These are phyloP conservation scores for Ciconia nigra DNA, from an alignment of 2,797 vertebrate genomes.

Conservation along the genomic window DNA sequence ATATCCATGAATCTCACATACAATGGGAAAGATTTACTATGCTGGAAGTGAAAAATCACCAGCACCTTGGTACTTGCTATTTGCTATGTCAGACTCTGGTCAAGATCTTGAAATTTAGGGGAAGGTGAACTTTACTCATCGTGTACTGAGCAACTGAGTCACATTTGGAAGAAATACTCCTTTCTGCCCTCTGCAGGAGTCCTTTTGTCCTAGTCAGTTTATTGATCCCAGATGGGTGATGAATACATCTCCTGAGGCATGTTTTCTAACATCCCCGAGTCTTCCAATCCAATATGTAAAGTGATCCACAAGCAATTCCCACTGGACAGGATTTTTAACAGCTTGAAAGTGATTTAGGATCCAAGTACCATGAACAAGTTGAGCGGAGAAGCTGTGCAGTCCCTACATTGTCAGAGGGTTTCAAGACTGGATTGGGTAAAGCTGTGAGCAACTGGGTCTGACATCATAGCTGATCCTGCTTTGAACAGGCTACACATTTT, in stretches of 20 bases:
- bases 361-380: not conserved
- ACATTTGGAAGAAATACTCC: not conserved
- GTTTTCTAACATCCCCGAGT: not conserved
- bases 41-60: not conserved
- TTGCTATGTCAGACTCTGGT: not conserved
- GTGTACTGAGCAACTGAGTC: not conserved
- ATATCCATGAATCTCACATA: not conserved
- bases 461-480: not conserved
- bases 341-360: not conserved
- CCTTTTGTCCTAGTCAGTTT: not conserved
- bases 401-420: not conserved
- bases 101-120: not conserved
- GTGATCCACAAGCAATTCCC: not conserved
- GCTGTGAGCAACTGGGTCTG: not conserved
- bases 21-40: not conserved
- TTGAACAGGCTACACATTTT: not conserved
- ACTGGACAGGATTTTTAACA: not conserved
- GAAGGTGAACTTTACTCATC: not conserved
- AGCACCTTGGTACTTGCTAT: not conserved
- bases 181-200: not conserved
- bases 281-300: not conserved
- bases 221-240: not conserved
- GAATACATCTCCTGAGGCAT: not conserved
- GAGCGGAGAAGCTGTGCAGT: not conserved
- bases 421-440: not conserved